Percentiles rank a stretch among this genome's conserved stretches.
Conservation (phyloP, 2,797 vertebrate species). For the Crocidura indochinensis region DNA sequence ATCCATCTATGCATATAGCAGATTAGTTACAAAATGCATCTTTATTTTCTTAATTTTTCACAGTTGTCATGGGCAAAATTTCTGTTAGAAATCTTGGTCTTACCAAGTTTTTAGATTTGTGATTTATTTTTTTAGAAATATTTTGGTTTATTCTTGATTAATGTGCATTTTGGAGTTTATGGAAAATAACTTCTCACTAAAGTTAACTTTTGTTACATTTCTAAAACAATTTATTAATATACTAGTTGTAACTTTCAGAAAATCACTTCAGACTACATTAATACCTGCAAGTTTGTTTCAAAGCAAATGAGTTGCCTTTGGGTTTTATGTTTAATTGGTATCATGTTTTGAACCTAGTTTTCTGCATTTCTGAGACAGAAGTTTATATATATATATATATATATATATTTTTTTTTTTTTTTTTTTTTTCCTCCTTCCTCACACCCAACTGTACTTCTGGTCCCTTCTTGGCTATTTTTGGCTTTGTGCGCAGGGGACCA, state of each 20-base stretch:
- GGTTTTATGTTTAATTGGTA: slow-evolving; percentile 12
- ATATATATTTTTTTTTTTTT: too few relatives aligned
- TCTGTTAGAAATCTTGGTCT: slow-evolving; percentile 50
- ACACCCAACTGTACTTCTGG: too few relatives aligned
- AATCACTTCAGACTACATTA: slow-evolving; percentile 31
- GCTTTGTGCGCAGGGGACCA: too few relatives aligned
- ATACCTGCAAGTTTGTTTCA: neutral
- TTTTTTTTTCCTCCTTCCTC: too few relatives aligned
- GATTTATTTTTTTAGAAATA: slow-evolving; percentile 54
- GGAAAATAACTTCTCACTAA: slow-evolving; percentile 26
- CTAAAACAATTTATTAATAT: slow-evolving; percentile 26
- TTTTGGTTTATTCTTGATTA: slow-evolving; percentile 20
- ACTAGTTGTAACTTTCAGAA: slow-evolving; percentile 44
- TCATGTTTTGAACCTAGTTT: slow-evolving; percentile 40
- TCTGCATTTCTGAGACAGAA: slow-evolving; percentile 34
- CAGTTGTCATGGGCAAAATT: slow-evolving; percentile 16
- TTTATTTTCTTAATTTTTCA: slow-evolving; percentile 66
- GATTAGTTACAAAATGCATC: slow-evolving; percentile 46
- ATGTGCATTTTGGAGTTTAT: slow-evolving; percentile 52
- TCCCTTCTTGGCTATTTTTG: too few relatives aligned
- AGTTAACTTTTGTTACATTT: neutral
- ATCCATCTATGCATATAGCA: slow-evolving; percentile 26
- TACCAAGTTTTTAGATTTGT: neutral
- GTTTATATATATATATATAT: too few relatives aligned
- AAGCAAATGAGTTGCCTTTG: neutral